Percentiles rank a stretch among this genome's conserved stretches.
Evolutionary conservation across 2,888 invertebrate genomes (phyloP).

Genomic region (Pantelozetes paolii): DNA sequence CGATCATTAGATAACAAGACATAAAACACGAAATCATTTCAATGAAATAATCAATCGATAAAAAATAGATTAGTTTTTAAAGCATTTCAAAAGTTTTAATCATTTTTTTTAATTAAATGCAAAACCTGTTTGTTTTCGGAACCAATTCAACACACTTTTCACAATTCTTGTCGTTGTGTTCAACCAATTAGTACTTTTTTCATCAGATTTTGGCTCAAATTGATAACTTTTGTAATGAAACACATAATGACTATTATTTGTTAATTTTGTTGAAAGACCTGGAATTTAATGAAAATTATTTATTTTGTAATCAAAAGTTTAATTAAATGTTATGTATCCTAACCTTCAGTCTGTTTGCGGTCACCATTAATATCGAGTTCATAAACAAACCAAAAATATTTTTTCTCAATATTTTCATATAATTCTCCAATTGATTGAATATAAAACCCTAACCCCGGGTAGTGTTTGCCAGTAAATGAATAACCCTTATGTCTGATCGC

Average conservation of each 20-base stretch:
- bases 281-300: background rate
- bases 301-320: background rate
- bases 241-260: background rate
- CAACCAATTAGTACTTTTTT: background rate
- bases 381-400: slow-evolving; percentile 11
- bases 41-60: no score
- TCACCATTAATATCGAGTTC: background rate
- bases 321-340: background rate
- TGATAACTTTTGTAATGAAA: background rate
- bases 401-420: background rate
- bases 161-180: background rate
- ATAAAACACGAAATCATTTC: no score
- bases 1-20: no score
- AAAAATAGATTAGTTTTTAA: no score
- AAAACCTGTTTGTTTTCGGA: background rate
- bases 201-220: background rate
- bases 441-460: background rate
- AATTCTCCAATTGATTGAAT: background rate
- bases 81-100: no score
- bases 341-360: background rate
- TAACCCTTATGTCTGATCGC: background rate
- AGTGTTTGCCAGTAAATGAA: background rate
- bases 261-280: background rate
- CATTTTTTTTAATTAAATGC: no score
- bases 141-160: background rate